A percentile compares a stretch with the other conserved stretches of the same genome.
phyloP scores from a whole-genome alignment of 2,113 vertebrate species.

The Brachionichthys hirsutus region DNA sequence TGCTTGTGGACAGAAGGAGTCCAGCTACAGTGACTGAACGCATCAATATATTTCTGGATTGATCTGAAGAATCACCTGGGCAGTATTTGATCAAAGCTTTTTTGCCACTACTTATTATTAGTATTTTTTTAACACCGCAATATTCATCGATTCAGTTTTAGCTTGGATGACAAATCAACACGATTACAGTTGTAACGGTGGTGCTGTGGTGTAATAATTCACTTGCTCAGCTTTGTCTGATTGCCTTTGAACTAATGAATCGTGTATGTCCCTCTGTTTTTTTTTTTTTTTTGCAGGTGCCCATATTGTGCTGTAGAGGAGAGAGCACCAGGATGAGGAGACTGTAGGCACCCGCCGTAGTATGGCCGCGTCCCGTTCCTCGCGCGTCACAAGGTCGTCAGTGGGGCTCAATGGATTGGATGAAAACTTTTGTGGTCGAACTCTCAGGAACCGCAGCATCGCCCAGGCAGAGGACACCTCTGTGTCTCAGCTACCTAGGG shows the following conservation, averaged over 20 bases:
- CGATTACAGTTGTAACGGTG: neutral
- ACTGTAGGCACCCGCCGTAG: constrained; percentile 94
- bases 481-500: constrained; percentile 85
- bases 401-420: constrained; percentile 99
- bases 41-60: constrained; percentile 52
- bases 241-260: constrained; percentile 26
- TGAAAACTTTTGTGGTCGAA: constrained; percentile 98
- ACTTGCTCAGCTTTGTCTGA: neutral
- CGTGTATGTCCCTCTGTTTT: constrained; percentile 8
- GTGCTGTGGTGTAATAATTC: neutral
- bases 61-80: constrained; percentile 44
- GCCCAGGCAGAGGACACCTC: constrained; percentile 93
- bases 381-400: constrained; percentile 99
- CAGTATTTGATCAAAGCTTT: constrained; percentile 41
- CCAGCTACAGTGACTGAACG: constrained; percentile 54
- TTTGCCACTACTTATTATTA: no score
- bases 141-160: no score
- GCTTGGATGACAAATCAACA: no score
- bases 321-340: constrained; percentile 93
- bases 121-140: no score
- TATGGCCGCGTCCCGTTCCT: constrained; percentile 99
- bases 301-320: constrained; percentile 83
- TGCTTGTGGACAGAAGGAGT: constrained; percentile 42
- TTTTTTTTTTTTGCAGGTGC: constrained; percentile 84
- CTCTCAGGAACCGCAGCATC: constrained; percentile 98